Conservation (phyloP, 2,113 vertebrate genomes). For the Lipophrys pholis region DNA sequence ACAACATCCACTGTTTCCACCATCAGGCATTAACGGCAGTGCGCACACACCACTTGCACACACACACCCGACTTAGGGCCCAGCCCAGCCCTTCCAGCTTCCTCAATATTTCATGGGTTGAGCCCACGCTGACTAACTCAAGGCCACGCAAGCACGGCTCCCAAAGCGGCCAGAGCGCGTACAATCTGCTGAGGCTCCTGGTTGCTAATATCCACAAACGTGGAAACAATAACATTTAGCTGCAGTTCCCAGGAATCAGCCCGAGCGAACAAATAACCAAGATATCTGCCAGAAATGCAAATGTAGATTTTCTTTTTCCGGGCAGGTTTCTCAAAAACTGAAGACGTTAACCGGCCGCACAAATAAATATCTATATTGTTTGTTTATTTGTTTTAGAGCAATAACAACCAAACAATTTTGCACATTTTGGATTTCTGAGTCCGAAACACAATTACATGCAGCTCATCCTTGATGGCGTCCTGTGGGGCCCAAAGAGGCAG, state of each 20-base stretch:
- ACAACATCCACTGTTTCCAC: slow-evolving; percentile 70
- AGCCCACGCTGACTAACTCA: slow-evolving; percentile 77
- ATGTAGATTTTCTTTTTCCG: neutral
- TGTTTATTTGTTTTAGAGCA: neutral
- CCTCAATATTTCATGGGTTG: slow-evolving; percentile 81
- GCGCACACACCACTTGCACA: slow-evolving; percentile 41
- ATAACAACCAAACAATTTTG: slow-evolving; percentile 14
- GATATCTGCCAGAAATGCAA: slow-evolving; percentile 38
- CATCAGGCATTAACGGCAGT: slow-evolving; percentile 58
- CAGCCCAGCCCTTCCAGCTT: slow-evolving; percentile 69
- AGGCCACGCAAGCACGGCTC: slow-evolving; percentile 72
- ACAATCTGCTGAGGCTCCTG: slow-evolving; percentile 58
- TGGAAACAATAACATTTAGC: slow-evolving; percentile 70
- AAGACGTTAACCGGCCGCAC: neutral
- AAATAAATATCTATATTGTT: neutral
- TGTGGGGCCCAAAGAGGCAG: slow-evolving; percentile 35
- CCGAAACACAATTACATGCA: slow-evolving; percentile 30
- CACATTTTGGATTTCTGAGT: slow-evolving; percentile 11
- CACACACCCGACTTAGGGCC: slow-evolving; percentile 51
- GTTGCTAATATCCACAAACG: slow-evolving; percentile 60
- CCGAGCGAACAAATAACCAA: slow-evolving; percentile 44
- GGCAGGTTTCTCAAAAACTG: neutral
- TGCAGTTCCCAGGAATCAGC: slow-evolving; percentile 46
- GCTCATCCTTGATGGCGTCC: slow-evolving; percentile 36
- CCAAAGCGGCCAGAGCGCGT: slow-evolving; percentile 57